Evolutionary conservation across 2,888 invertebrate genomes (phyloP).

Genomic region (Tenthredo scrophulariae): DNA sequence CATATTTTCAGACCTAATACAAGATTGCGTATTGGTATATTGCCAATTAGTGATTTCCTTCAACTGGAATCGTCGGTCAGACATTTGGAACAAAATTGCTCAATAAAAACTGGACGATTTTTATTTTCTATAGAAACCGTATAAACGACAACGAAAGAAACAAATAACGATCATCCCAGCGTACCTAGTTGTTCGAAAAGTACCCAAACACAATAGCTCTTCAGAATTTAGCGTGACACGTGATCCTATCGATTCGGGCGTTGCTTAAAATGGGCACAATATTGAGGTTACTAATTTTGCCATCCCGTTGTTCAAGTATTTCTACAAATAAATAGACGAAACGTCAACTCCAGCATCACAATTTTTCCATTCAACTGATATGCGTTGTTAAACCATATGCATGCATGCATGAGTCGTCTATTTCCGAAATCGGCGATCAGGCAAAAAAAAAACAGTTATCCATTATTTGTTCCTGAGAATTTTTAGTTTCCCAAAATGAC

Average conservation of each 20-base stretch:
- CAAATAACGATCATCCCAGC: slow-evolving; percentile 18
- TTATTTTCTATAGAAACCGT: neutral
- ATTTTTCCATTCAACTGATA: neutral
- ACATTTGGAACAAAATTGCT: neutral
- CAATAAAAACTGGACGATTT: neutral
- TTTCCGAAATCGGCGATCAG: neutral
- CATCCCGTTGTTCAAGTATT: neutral
- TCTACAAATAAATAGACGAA: neutral
- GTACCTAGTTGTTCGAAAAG: slow-evolving; percentile 11
- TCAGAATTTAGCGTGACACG: slow-evolving; percentile 35
- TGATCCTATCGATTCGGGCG: slow-evolving; percentile 35
- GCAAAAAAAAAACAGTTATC: neutral
- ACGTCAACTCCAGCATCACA: neutral
- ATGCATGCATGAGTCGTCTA: neutral
- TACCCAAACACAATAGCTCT: slow-evolving; percentile 35
- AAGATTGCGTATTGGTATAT: neutral
- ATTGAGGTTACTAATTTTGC: slow-evolving; percentile 28
- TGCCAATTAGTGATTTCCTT: neutral
- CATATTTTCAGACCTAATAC: neutral
- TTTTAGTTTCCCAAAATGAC: neutral
- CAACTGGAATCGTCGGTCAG: neutral
- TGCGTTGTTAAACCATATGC: neutral
- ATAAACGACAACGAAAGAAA: neutral
- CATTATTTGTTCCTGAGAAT: neutral
- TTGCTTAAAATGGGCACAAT: neutral